Percentiles rank a stretch among this genome's conserved stretches.
phyloP scores from a whole-genome alignment of 2,113 vertebrate species.

The Egretta garzetta region DNA sequence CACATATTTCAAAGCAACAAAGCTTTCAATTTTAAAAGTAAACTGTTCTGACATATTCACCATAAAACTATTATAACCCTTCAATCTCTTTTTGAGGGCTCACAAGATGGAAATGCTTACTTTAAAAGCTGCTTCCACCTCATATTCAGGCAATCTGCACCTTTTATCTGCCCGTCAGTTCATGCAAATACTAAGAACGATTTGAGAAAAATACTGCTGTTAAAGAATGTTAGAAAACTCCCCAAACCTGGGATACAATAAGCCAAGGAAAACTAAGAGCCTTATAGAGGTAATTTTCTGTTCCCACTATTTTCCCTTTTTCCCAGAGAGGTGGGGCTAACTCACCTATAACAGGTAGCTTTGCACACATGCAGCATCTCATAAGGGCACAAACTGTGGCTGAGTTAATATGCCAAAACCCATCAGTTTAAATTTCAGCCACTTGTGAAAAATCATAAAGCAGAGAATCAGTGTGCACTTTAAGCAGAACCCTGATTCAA shows the following conservation, averaged over 20 bases:
- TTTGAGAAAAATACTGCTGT: background rate
- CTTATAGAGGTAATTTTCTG: background rate
- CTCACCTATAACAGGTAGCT: background rate
- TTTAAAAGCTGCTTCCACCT: background rate
- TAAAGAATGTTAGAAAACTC: background rate
- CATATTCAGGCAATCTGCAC: background rate
- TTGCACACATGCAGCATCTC: background rate
- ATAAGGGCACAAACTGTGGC: background rate
- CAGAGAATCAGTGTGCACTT: background rate
- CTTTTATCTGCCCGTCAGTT: background rate
- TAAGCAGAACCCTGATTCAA: background rate
- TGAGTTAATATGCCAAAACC: background rate
- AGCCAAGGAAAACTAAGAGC: background rate
- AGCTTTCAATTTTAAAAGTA: background rate
- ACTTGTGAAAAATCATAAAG: slow-evolving; percentile 6
- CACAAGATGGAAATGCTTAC: background rate
- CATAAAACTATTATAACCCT: background rate
- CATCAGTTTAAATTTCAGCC: background rate
- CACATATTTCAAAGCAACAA: background rate
- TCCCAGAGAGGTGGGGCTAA: background rate
- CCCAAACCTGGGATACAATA: background rate
- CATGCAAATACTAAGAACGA: background rate
- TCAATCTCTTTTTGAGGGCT: background rate
- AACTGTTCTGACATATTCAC: background rate
- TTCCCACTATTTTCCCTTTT: background rate